Conservation (phyloP, 2,113 vertebrate genomes). For the Cynoglossus semilaevis region DNA sequence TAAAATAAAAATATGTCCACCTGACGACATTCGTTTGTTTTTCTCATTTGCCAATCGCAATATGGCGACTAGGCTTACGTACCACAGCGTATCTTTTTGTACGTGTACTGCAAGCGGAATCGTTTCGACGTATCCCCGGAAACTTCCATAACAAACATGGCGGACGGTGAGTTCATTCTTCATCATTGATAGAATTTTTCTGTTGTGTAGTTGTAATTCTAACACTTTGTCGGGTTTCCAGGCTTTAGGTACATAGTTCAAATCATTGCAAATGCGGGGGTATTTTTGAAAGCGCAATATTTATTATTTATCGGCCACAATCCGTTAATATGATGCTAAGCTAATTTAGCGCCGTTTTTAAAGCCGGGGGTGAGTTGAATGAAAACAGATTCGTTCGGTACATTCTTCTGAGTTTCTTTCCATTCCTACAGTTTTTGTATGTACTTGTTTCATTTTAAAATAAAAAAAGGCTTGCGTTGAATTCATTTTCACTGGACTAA, state of each 20-base stretch:
- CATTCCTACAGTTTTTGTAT: too few relatives aligned
- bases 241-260: fast-evolving
- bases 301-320: fast-evolving
- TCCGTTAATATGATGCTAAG: conserved; percentile 25
- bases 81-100: neutral
- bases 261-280: too few relatives aligned
- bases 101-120: neutral
- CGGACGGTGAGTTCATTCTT: conserved; percentile 75
- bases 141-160: conserved; percentile 80
- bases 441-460: too few relatives aligned
- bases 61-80: too few relatives aligned
- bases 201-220: neutral
- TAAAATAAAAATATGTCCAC: too few relatives aligned
- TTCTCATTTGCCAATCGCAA: too few relatives aligned
- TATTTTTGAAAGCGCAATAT: fast-evolving
- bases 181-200: neutral
- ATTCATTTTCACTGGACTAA: too few relatives aligned
- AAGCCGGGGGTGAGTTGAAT: neutral
- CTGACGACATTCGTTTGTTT: too few relatives aligned
- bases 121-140: conserved; percentile 26
- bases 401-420: too few relatives aligned
- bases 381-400: neutral
- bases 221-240: fast-evolving
- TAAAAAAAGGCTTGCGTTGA: too few relatives aligned
- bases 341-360: conserved; percentile 16